Conservation (phyloP, 2,113 vertebrate species). For the Caranx melampygus region DNA sequence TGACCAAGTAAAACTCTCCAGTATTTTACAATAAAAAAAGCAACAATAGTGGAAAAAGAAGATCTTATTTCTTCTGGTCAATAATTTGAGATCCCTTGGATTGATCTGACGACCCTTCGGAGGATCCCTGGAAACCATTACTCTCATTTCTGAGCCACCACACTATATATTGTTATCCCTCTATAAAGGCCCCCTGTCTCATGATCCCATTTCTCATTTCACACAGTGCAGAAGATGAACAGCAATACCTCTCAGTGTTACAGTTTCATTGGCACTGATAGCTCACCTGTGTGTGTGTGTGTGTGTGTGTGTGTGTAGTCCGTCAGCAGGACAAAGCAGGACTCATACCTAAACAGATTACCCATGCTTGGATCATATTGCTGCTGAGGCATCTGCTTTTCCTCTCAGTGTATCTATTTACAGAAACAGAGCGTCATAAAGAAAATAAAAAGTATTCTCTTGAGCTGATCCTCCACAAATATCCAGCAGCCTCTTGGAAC, state of each 20-base stretch:
- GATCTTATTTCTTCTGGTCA: neutral
- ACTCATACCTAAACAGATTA: conserved; percentile 6
- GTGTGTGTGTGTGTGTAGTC: conserved; percentile 6
- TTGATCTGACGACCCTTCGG: neutral
- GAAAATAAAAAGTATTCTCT: conserved; percentile 44
- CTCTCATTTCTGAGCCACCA: neutral
- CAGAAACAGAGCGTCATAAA: conserved; percentile 52
- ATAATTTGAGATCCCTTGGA: neutral
- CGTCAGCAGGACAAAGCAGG: neutral
- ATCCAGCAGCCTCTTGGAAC: conserved; percentile 57
- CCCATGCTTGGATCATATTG: neutral
- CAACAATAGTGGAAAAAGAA: neutral
- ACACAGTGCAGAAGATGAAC: neutral
- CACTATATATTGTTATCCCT: neutral
- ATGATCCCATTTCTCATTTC: neutral
- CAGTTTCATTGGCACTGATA: neutral
- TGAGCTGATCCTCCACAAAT: conserved; percentile 61
- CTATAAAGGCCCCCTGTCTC: neutral
- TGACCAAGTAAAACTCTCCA: no score
- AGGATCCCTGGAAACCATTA: neutral
- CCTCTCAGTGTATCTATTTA: conserved; percentile 49
- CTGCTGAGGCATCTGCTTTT: conserved; percentile 64
- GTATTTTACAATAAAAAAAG: neutral
- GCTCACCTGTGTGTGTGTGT: conserved; percentile 19
- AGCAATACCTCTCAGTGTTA: neutral